Conservation (phyloP, 2,113 vertebrate species). For the Pituophis catenifer region DNA sequence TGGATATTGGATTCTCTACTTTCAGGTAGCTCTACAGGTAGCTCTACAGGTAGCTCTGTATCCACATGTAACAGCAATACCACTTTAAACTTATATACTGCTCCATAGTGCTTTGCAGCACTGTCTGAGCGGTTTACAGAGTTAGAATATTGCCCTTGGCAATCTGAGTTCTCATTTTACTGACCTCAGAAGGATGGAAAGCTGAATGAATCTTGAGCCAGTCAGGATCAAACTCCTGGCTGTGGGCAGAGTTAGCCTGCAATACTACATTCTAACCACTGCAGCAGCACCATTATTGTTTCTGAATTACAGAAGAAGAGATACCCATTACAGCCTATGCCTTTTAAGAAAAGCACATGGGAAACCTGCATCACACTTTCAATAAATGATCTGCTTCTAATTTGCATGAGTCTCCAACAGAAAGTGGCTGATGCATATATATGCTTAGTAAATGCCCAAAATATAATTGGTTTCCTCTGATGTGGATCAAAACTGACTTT, state of each 20-base stretch:
- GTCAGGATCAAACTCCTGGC: not conserved
- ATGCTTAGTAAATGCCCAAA: not conserved
- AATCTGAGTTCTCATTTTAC: not conserved
- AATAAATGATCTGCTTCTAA: not conserved
- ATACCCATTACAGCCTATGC: not conserved
- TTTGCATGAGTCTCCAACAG: not conserved
- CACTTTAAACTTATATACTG: not conserved
- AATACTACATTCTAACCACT: not conserved
- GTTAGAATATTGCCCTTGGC: not conserved
- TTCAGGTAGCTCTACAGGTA: not conserved
- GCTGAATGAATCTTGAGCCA: not conserved
- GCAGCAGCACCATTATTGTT: not conserved
- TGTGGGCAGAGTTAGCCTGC: not conserved
- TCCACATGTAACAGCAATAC: not conserved
- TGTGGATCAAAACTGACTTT: not conserved
- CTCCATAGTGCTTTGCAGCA: not conserved
- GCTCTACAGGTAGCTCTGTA: not conserved
- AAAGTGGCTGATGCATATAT: not conserved
- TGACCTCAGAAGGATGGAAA: not conserved
- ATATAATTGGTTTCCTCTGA: not conserved
- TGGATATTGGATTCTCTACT: not conserved
- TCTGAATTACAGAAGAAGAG: not conserved
- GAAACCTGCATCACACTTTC: not conserved
- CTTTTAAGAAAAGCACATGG: not conserved
- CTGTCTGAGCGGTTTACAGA: not conserved